Evolutionary conservation across 2,113 vertebrate genomes (phyloP).

Genomic region (Lasiurus borealis): DNA sequence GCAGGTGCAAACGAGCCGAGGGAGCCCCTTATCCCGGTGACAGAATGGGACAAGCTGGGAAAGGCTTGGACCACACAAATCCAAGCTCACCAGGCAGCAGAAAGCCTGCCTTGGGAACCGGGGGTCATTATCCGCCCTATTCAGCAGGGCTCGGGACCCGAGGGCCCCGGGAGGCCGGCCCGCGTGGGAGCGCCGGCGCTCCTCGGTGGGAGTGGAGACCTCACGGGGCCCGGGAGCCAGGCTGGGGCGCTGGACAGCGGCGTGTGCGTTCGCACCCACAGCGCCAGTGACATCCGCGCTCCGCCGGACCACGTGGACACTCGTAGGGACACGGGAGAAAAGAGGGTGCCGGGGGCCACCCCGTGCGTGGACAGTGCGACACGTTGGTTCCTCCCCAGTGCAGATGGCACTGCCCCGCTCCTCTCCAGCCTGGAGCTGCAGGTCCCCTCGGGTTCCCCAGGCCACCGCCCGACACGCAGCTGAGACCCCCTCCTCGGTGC

Average conservation of each 20-base stretch:
- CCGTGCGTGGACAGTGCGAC: background rate
- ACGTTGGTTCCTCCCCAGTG: background rate
- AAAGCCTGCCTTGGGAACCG: conserved; percentile 90
- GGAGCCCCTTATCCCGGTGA: conserved; percentile 93
- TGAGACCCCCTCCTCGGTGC: background rate
- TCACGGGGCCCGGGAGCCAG: background rate
- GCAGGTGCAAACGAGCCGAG: conserved; percentile 98
- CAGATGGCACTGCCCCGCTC: too few species aligned
- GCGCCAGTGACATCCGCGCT: background rate
- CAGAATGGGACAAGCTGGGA: conserved; percentile 93
- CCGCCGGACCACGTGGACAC: accelerated
- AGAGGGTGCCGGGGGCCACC: background rate
- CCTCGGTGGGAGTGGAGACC: background rate
- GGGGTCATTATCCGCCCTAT: conserved; percentile 89
- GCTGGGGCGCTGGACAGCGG: too few species aligned
- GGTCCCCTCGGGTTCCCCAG: background rate
- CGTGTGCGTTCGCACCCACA: background rate
- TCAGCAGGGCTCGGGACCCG: conserved; percentile 83
- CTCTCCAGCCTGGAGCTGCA: background rate
- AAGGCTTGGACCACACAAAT: conserved; percentile 97
- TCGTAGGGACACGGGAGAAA: background rate
- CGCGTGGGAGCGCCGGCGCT: background rate
- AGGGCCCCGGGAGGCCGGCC: conserved; percentile 53
- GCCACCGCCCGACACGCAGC: background rate
- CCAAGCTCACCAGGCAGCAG: conserved; percentile 91